Evolutionary conservation across 1,140 invertebrate species (phyloP), one percentile per base, ranked within the genome.

Genomic region (Drosophila littoralis): DNA sequence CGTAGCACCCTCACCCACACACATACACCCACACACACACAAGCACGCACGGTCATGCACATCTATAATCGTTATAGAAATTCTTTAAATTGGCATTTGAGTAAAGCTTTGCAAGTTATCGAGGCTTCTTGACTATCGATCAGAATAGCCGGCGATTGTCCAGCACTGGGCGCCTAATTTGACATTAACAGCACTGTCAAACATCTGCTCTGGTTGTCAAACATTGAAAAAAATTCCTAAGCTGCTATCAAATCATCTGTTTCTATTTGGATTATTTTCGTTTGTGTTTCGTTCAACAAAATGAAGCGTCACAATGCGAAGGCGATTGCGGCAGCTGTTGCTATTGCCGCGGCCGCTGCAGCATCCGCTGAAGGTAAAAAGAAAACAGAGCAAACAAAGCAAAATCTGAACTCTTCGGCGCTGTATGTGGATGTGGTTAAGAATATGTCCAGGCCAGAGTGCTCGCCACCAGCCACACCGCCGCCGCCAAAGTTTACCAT

Each of bases 341-440:
- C 63, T 17, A 40, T 82, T 68, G 57, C 65, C 43, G 68, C 32
- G 4, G 55, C 48, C 32, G 48, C 66, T n/a, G 45, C 60, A 7
- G 36, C 64, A 2, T 12, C 58, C 22, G 36, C 35, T 9, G 70
- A 66, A 33, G 9, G 40, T 13, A 61, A 69, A 15, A 54, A 60
- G 17, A 61, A 69, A 38, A 5, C 28, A 7, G 63, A 69, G n/a
- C 22, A 28, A 28, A 13, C 42, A 6, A 60, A 68, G 13, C 55
- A 40, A 8, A 66, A 13, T 35, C 7, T 54, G 0, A 54, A 8
- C 7, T 36, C 58, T 5, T 17, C 61, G 22, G 38, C 61, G 6
- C 36, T 81, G 1, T 89, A 89, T 13, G 84, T 89, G 52, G 84
- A 89, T 76, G 84, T 89, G 52, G 80, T 89, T 0, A 88, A 84